Conservation (phyloP, 1,140 invertebrate species). For the Ips typographus region DNA sequence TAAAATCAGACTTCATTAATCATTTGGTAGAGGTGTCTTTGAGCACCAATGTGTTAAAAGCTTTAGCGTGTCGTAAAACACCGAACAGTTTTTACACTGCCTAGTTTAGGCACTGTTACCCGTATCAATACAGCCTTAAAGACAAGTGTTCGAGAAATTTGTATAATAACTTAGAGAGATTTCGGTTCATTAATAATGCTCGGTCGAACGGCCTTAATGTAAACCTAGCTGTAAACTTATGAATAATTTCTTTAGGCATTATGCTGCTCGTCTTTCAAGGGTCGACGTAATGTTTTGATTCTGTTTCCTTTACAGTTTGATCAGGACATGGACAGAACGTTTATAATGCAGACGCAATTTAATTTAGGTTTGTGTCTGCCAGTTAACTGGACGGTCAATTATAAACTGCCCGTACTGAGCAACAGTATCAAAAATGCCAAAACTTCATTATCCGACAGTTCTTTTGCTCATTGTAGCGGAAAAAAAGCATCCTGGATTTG, state of each 20-base stretch:
- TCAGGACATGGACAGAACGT: no score
- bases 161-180: not conserved
- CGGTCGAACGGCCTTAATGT: not conserved
- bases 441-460: not conserved
- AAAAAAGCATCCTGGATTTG: not conserved
- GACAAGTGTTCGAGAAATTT: no score
- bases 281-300: no score
- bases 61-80: conserved; percentile 20
- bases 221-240: not conserved
- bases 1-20: conserved; percentile 26
- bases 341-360: no score
- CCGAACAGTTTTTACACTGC: no score
- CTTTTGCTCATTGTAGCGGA: not conserved
- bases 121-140: not conserved
- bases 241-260: conserved; percentile 5
- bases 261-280: no score
- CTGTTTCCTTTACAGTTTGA: no score
- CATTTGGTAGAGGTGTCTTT: conserved; percentile 23
- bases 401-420: no score
- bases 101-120: not conserved
- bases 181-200: not conserved
- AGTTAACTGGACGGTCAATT: no score
- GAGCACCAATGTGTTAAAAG: conserved; percentile 28
- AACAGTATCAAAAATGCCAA: not conserved
- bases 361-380: no score